Base-by-base conservation (phyloP, 2,113 vertebrate genomes). In the Semicossyphus pulcher region DNA sequence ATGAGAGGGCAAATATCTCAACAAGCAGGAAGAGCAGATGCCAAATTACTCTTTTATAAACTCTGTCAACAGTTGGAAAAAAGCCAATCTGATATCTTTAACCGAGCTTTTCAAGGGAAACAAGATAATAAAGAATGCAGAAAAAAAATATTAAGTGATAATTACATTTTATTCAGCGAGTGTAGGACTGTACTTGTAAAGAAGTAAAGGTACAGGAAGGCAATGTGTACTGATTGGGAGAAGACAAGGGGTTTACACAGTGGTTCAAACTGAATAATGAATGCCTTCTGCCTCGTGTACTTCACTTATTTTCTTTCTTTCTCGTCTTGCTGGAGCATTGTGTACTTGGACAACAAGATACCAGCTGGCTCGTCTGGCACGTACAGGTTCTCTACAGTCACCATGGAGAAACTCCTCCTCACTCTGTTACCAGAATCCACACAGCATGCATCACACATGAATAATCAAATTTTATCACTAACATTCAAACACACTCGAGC, bases 311-410 rank as follows among this genome's bases (percentile, higher is more conserved):
- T 49, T 52, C 16, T 10, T 28, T 18, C 52, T 16, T 14, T 65
- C 21, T 45, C 39, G 49, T 64, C 49, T 52, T 63, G 25, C 48
- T 8, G 72, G 76, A 88, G 81, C 85, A 78, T 78, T 85, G 80
- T 80, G 56, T 61, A 81, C 84, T 83, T 70, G 75, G 72, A 84
- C 69, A 74, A 78, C 59, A 65, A 61, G 70, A 60, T 82, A 83
- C 85, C 85, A 86, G 86, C 85, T 89, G 85, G 83, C 78, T 81
- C 31, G 82, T 85, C 76, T 88, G 84, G 82, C 86, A 81, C 85
- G 54, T 86, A 21, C 85, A 76, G 56, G 49, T 82, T 77, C 76
- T 87, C 86, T 47, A 56, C 80, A 86, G 83, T 78, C 86, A 78
- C 80, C 76, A 74, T 81, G 81, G 74, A 84, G 72, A 72, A 64